Percentiles rank a stretch among this genome's conserved stretches.
Conservation (phyloP, 2,888 invertebrate genomes). For the Hirudinaria manillensis region DNA sequence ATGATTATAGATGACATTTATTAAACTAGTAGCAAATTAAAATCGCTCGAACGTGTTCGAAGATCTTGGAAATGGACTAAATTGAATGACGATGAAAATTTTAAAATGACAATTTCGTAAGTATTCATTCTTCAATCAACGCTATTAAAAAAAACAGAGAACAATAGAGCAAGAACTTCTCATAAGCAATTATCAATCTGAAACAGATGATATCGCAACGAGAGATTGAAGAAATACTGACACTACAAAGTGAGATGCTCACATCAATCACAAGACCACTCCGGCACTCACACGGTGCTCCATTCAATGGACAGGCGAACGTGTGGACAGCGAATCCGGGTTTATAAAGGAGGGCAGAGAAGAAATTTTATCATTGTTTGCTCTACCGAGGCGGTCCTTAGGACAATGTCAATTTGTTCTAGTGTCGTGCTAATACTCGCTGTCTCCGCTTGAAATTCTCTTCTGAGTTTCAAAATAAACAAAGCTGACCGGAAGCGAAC, state of each 20-base stretch:
- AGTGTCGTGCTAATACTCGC: not conserved
- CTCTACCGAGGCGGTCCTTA: conserved; percentile 5
- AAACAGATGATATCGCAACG: no score
- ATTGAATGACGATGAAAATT: no score
- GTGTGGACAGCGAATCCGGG: conserved; percentile 8
- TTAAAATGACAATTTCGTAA: no score
- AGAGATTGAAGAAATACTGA: no score
- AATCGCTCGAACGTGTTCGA: no score
- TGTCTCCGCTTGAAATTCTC: not conserved
- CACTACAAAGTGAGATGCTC: not conserved
- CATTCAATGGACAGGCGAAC: not conserved
- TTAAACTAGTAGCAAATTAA: no score
- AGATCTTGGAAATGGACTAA: no score
- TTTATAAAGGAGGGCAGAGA: conserved; percentile 10
- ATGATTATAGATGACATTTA: no score
- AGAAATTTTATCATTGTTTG: conserved; percentile 15
- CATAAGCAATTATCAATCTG: no score
- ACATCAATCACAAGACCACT: conserved; percentile 1
- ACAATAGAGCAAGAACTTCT: no score
- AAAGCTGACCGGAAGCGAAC: not conserved
- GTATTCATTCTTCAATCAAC: no score
- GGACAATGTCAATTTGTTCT: conserved; percentile 14
- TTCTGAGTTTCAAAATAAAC: conserved; percentile 13
- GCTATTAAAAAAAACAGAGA: no score
- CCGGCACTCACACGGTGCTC: not conserved